Percentiles rank a stretch among this genome's conserved stretches.
These are phyloP conservation scores for Tachina lurida DNA, from an alignment of 2,888 invertebrate genomes.

Conservation along the genomic window DNA sequence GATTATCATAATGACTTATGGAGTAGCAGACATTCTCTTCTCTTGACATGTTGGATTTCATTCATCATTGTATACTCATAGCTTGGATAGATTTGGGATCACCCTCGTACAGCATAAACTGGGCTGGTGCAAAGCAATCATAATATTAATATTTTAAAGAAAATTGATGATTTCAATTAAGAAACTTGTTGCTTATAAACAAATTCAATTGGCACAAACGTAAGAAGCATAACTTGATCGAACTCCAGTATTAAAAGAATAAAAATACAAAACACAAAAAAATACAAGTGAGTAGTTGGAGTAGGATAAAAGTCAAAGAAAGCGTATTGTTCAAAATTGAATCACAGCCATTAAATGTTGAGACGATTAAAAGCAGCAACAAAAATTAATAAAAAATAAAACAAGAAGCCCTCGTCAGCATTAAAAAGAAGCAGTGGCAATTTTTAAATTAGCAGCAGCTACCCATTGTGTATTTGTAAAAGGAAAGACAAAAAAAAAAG, in stretches of 20 bases:
- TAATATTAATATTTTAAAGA: slow-evolving; percentile 71
- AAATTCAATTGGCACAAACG: background rate
- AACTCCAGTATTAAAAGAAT: slow-evolving; percentile 1
- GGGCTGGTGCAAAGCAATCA: slow-evolving; percentile 70
- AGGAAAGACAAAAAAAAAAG: slow-evolving; percentile 29
- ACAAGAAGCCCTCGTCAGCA: slow-evolving; percentile 38
- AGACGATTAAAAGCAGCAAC: slow-evolving; percentile 57
- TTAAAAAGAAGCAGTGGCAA: slow-evolving; percentile 59
- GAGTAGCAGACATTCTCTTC: too few species aligned
- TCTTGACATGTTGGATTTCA: too few species aligned
- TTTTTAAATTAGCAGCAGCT: slow-evolving; percentile 65
- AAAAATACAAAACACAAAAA: slow-evolving; percentile 35
- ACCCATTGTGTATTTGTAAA: slow-evolving; percentile 34
- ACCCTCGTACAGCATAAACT: slow-evolving; percentile 13
- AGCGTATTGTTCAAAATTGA: slow-evolving; percentile 67
- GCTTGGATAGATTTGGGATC: background rate
- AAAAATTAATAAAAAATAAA: slow-evolving; percentile 21
- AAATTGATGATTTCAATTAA: slow-evolving; percentile 83
- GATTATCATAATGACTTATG: too few species aligned
- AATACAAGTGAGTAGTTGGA: slow-evolving; percentile 23
- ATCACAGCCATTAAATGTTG: slow-evolving; percentile 68
- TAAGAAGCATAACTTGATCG: background rate
- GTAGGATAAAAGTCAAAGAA: slow-evolving; percentile 55
- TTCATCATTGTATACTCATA: too few species aligned
- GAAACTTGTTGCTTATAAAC: slow-evolving; percentile 75